Evolutionary conservation across 2,113 vertebrate genomes (phyloP).

Genomic region (Pomatostomus ruficeps): DNA sequence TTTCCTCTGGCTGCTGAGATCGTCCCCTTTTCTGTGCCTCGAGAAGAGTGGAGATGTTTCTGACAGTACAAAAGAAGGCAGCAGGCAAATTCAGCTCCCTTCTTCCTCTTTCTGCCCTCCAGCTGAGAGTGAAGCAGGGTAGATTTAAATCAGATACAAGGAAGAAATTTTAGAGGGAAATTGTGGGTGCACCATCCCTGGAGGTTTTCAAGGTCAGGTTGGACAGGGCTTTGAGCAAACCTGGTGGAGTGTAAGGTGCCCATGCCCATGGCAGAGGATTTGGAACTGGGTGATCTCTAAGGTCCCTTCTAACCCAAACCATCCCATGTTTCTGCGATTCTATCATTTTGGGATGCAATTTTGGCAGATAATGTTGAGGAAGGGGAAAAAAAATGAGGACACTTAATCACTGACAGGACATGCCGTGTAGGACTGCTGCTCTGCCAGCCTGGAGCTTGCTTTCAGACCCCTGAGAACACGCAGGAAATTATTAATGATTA

Average conservation of each 20-base stretch:
- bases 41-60: background rate
- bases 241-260: background rate
- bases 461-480: background rate
- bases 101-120: background rate
- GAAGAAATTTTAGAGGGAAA: background rate
- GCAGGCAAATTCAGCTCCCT: background rate
- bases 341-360: background rate
- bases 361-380: background rate
- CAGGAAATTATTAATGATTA: background rate
- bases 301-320: background rate
- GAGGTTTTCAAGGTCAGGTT: background rate
- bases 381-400: background rate
- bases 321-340: background rate
- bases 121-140: background rate
- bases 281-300: background rate
- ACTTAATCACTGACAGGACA: background rate
- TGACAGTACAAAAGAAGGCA: background rate
- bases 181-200: background rate
- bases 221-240: background rate
- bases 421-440: background rate
- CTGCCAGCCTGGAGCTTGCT: background rate
- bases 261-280: background rate
- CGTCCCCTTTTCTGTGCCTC: background rate
- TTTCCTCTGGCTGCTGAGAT: background rate
- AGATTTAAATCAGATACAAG: background rate